Conservation (phyloP, 2,113 vertebrate species). For the Noctilio leporinus region DNA sequence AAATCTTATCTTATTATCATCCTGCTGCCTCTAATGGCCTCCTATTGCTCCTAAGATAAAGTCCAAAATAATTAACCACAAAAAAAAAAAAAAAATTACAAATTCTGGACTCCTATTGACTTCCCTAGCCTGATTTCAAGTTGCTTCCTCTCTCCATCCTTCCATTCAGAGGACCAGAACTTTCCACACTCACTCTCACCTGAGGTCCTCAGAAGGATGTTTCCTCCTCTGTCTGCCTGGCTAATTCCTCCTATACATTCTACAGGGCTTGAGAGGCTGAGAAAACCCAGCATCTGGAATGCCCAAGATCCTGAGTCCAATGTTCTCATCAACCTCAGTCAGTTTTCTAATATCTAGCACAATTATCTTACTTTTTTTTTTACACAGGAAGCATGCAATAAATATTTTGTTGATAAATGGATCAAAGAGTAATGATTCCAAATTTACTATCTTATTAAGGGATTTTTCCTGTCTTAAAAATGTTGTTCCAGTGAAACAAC, state of each 20-base stretch:
- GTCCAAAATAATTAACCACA: background rate
- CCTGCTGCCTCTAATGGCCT: background rate
- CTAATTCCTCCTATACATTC: background rate
- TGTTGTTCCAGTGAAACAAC: background rate
- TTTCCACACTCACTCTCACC: background rate
- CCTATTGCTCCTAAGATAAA: background rate
- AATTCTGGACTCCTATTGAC: background rate
- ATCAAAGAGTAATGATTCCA: background rate
- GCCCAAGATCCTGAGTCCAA: background rate
- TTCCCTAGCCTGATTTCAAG: background rate
- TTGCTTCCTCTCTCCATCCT: background rate
- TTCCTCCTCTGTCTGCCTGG: background rate
- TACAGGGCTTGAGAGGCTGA: background rate
- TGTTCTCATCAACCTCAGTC: background rate
- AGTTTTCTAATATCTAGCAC: background rate
- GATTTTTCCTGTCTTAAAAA: background rate
- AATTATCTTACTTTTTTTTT: background rate
- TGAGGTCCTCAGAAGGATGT: background rate
- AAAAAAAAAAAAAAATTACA: background rate
- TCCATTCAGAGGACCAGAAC: background rate
- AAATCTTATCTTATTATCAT: background rate
- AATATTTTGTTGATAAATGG: background rate
- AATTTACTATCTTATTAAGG: background rate
- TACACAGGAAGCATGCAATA: background rate
- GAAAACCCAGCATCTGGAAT: background rate